Percentiles rank a stretch among this genome's conserved stretches.
Conservation (phyloP, 2,888 invertebrate species). For the Callosobruchus maculatus region DNA sequence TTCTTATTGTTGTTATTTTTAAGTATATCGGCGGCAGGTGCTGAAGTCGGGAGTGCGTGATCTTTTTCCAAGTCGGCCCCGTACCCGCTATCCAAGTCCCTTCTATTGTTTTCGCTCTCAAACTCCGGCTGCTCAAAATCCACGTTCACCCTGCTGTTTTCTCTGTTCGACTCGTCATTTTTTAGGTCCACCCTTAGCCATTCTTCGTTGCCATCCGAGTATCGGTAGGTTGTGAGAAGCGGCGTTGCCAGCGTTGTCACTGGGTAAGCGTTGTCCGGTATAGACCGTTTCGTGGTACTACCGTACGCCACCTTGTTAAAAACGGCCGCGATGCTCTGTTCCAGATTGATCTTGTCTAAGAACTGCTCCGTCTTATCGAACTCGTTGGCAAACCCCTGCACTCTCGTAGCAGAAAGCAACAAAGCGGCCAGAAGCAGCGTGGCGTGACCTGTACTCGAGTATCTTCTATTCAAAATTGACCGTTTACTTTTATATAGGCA, state of each 20-base stretch:
- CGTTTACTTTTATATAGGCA: conserved; percentile 40
- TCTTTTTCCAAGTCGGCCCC: conserved; percentile 70
- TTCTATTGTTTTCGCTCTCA: conserved; percentile 30
- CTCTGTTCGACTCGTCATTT: conserved; percentile 28
- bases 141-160: conserved; percentile 28
- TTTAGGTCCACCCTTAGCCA: conserved; percentile 48
- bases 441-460: conserved; percentile 11
- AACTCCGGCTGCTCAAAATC: conserved; percentile 33
- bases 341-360: conserved; percentile 59
- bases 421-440: conserved; percentile 16
- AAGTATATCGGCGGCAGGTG: conserved; percentile 73
- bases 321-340: conserved; percentile 64
- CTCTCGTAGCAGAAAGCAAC: conserved; percentile 12
- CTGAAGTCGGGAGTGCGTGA: conserved; percentile 71
- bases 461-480: conserved; percentile 27
- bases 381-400: conserved; percentile 36
- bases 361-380: conserved; percentile 48
- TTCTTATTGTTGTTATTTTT: conserved; percentile 74
- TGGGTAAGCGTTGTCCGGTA: conserved; percentile 61
- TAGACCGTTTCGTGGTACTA: conserved; percentile 65
- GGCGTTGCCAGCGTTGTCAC: conserved; percentile 64
- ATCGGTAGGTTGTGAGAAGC: conserved; percentile 56
- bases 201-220: conserved; percentile 44
- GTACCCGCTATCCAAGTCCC: conserved; percentile 50
- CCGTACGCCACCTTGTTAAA: conserved; percentile 68